Base-by-base conservation (phyloP, 2,888 invertebrate genomes). In the Apodemia arnacis region DNA sequence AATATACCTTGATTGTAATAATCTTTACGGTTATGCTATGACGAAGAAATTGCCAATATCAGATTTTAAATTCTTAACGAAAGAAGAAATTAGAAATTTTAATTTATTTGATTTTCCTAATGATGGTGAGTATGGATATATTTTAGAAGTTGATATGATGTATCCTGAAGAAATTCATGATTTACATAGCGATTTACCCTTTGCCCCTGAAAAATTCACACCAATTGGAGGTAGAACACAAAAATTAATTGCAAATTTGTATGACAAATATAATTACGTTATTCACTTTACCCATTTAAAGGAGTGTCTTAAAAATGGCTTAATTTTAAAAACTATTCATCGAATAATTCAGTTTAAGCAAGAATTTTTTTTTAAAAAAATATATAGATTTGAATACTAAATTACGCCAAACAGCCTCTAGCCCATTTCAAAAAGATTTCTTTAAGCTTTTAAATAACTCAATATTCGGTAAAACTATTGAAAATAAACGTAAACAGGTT, bases 401-500 rank as follows among this genome's bases (percentile, higher is more conserved):
- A 54, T 75, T 38, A 21, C 24, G 44, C 2, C 44, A 44, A 44
- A 13, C 18, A 41, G 10, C 15, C 15, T 38, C 13, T n/a, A 49
- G 31, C 11, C 87, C 94, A 95, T 63, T 63, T 24, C 70, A 89
- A 84, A 80, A 70, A 70, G 70, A 76, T 38, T 84, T 76, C 94
- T 93, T 74, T 85, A 89, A 38, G 81, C 84, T 77, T 21, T 81
- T 54, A 63, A 88, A 70, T 59, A 87, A 74, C 76, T 82, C 73
- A 79, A 85, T 79, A 74, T 84, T 80, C 66, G 84, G 84, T 18
- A 84, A 84, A 59, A 80, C 84, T 34, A 84, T 84, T n/a, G 80
- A 84, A 72, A 84, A 84, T 63, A 63, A 24, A 63, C 63, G 63
- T 21, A 76, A 82, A 76, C 82, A 82, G 66, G 82, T 82, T 7